Conservation (phyloP, 2,888 invertebrate species). For the Ceramica pisi region DNA sequence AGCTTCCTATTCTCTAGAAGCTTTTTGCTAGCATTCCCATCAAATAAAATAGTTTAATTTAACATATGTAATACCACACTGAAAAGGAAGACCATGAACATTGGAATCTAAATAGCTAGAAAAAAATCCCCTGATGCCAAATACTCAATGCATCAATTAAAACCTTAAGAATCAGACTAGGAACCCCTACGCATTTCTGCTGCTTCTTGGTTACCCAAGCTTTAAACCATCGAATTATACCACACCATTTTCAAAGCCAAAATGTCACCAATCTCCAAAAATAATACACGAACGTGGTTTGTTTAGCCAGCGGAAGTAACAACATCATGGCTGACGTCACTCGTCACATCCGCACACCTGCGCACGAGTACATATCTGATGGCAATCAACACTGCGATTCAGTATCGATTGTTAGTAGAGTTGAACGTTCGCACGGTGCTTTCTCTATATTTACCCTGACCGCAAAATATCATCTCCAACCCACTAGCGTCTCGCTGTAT, state of each 20-base stretch:
- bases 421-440: slow-evolving; percentile 82
- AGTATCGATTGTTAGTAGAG: slow-evolving; percentile 68
- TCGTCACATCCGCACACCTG: slow-evolving; percentile 43
- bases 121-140: background rate
- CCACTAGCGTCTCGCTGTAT: slow-evolving; percentile 75
- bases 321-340: slow-evolving; percentile 48
- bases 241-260: slow-evolving; percentile 17
- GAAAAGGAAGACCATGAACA: background rate
- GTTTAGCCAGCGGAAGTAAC: slow-evolving; percentile 37
- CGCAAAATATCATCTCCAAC: slow-evolving; percentile 87
- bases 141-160: background rate
- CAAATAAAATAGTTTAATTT: background rate
- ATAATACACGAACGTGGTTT: slow-evolving; percentile 16
- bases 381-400: slow-evolving; percentile 62
- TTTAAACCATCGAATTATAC: slow-evolving; percentile 25
- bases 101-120: background rate
- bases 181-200: background rate
- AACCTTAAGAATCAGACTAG: background rate
- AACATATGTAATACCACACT: no score
- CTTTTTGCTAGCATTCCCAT: background rate
- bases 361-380: slow-evolving; percentile 43
- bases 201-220: background rate
- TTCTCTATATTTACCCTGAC: slow-evolving; percentile 87
- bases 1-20: background rate
- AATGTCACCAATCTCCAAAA: slow-evolving; percentile 37